Conservation (phyloP, 1,140 invertebrate genomes). For the Cepaea nemoralis region DNA sequence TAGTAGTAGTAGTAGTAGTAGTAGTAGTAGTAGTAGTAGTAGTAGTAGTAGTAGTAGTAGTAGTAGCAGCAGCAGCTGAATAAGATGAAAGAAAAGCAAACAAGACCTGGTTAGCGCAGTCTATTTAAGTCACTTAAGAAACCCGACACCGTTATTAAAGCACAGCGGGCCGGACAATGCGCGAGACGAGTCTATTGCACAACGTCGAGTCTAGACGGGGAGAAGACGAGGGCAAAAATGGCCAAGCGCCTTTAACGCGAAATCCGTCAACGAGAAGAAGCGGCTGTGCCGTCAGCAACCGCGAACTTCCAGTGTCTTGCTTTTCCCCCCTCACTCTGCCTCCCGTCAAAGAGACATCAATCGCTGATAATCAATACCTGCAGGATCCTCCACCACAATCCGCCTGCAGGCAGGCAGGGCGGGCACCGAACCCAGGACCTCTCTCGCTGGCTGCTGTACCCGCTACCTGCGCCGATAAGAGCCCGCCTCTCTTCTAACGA, state of each 20-base stretch:
- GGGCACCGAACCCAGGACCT: constrained; percentile 6
- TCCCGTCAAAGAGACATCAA: too few relatives aligned
- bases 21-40: too few relatives aligned
- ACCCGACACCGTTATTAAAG: too few relatives aligned
- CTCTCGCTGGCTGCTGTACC: background rate
- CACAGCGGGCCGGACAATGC: background rate
- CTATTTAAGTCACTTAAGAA: too few relatives aligned
- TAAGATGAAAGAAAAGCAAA: too few relatives aligned
- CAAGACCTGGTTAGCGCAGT: too few relatives aligned
- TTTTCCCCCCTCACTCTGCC: too few relatives aligned
- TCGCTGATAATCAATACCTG: background rate
- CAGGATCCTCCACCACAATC: constrained; percentile 6
- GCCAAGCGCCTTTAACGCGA: background rate
- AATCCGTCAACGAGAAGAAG: background rate
- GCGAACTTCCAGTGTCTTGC: background rate
- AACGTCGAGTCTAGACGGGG: background rate
- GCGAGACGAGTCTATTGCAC: too few relatives aligned
- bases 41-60: too few relatives aligned
- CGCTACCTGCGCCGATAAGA: constrained; percentile 2
- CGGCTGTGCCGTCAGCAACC: background rate
- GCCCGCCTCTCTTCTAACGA: background rate
- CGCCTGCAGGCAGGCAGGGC: background rate
- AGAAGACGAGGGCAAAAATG: background rate
- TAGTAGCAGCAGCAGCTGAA: too few relatives aligned
- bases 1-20: too few relatives aligned